Conservation (phyloP, 2,797 vertebrate species). For the Antrozous pallidus region DNA sequence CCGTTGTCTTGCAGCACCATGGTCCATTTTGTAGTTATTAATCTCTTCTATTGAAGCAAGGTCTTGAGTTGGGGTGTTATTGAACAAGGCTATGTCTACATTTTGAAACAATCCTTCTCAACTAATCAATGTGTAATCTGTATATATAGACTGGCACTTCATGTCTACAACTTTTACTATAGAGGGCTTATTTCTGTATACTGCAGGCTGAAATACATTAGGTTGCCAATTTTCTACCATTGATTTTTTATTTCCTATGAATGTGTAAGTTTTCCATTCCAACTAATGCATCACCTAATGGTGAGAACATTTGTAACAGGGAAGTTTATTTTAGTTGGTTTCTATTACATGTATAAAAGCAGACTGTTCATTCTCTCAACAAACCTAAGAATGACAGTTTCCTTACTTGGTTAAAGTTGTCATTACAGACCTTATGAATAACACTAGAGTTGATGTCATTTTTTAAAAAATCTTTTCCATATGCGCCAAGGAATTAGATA, state of each 20-base stretch:
- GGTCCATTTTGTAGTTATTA: neutral
- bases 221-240: neutral
- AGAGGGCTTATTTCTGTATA: slow-evolving; percentile 32
- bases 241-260: slow-evolving; percentile 51
- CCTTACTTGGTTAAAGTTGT: slow-evolving; percentile 18
- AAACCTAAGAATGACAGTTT: slow-evolving; percentile 32
- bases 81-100: neutral
- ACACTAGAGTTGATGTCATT: neutral
- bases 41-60: neutral
- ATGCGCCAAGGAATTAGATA: slow-evolving; percentile 36
- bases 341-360: slow-evolving; percentile 53
- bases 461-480: slow-evolving; percentile 29
- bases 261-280: slow-evolving; percentile 50
- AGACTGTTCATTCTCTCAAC: slow-evolving; percentile 24
- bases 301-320: slow-evolving; percentile 27
- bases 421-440: neutral
- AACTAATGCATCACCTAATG: slow-evolving; percentile 38
- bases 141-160: slow-evolving; percentile 33
- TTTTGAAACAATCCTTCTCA: slow-evolving; percentile 32
- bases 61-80: neutral
- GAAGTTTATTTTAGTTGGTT: slow-evolving; percentile 63
- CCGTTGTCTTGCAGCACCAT: neutral
- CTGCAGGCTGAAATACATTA: neutral
- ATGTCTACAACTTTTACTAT: neutral
- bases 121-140: neutral